Evolutionary conservation across 92 coral and sea anemone species (phyloP).

Genomic region (Zoanthus gigantus): DNA sequence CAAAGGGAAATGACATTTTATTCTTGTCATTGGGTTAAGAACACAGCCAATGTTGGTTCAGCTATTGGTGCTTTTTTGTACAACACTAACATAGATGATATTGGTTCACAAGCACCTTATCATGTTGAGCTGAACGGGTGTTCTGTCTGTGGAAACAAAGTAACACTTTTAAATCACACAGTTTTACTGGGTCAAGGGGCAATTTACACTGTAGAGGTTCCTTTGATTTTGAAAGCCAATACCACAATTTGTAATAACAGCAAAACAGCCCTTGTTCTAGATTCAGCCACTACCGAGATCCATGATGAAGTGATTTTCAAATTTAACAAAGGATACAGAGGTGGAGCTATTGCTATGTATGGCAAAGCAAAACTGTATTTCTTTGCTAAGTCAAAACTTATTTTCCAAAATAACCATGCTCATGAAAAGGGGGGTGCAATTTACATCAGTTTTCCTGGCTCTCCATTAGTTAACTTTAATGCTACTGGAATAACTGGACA

Average conservation of each 20-base stretch:
- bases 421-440: conserved; percentile 91
- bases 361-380: conserved; percentile 74
- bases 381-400: conserved; percentile 58
- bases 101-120: conserved; percentile 81
- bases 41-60: conserved; percentile 87
- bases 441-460: conserved; percentile 83
- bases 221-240: conserved; percentile 63
- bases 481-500: conserved; percentile 71
- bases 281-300: conserved; percentile 69
- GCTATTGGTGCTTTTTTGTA: conserved; percentile 81
- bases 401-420: conserved; percentile 69
- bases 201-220: conserved; percentile 82
- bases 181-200: conserved; percentile 84
- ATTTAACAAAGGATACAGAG: conserved; percentile 77
- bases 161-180: conserved; percentile 35
- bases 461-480: conserved; percentile 79
- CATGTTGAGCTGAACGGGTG: conserved; percentile 65
- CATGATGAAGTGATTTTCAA: conserved; percentile 63
- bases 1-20: conserved; percentile 52
- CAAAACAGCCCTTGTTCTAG: conserved; percentile 83
- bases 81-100: conserved; percentile 78
- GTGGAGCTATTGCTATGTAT: conserved; percentile 94
- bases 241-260: conserved; percentile 59
- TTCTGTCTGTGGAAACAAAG: conserved; percentile 58
- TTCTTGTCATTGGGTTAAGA: conserved; percentile 57